Conservation (phyloP, 2,888 invertebrate species). For the Pogonocherus hispidulus region DNA sequence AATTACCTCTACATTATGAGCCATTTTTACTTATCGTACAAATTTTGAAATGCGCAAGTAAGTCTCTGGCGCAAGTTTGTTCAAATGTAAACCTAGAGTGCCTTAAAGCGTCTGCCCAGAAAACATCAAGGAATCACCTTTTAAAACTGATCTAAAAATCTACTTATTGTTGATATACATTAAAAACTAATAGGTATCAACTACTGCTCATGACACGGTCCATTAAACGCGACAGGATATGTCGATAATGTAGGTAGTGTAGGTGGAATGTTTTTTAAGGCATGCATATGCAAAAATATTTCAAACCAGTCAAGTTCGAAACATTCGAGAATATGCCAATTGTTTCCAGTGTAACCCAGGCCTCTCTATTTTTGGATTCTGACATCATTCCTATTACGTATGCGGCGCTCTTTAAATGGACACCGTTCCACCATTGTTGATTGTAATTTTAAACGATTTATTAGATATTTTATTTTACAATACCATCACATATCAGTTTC, state of each 20-base stretch:
- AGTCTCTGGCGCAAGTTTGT: too few relatives aligned
- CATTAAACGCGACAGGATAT: constrained; percentile 6
- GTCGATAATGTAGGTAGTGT: background rate
- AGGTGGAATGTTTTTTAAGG: constrained; percentile 26
- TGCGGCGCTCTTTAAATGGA: constrained; percentile 26
- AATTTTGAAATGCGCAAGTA: too few relatives aligned
- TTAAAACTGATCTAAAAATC: too few relatives aligned
- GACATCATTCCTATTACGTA: constrained; percentile 29
- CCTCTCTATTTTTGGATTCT: constrained; percentile 33
- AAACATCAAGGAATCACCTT: too few relatives aligned
- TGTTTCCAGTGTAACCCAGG: constrained; percentile 23
- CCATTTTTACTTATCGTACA: too few relatives aligned
- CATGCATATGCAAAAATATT: constrained; percentile 28
- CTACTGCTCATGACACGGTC: too few relatives aligned
- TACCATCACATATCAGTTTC: background rate
- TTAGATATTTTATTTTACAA: constrained; percentile 17
- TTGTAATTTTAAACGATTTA: constrained; percentile 21
- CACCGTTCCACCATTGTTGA: constrained; percentile 26
- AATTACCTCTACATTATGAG: too few relatives aligned
- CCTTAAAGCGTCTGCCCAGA: too few relatives aligned
- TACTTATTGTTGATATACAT: too few relatives aligned
- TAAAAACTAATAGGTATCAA: too few relatives aligned
- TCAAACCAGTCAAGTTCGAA: constrained; percentile 7
- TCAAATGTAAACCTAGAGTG: too few relatives aligned
- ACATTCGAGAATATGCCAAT: constrained; percentile 33